Base-by-base conservation (phyloP, 2,797 vertebrate species). In the Poecilia picta region DNA sequence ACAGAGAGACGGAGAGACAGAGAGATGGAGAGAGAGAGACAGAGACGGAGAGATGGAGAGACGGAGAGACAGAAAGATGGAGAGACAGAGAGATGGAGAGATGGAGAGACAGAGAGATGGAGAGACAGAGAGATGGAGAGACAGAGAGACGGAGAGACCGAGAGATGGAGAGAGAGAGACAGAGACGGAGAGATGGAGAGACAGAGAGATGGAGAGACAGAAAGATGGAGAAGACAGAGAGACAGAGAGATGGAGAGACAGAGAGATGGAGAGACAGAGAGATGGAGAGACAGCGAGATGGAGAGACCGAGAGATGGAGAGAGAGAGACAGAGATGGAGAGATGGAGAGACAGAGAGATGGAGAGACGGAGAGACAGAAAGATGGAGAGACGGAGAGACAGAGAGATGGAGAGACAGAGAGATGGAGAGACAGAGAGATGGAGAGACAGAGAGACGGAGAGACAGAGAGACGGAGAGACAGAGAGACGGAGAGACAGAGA, bases 321-420 rank as follows among this genome's bases (percentile, higher is more conserved):
- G 33, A 33, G 33, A 33, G 33, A 33, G 33, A 33, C 1, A 33
- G 33, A 33, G 33, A 33, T n/a, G n/a, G 33, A 33, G 33, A 33
- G 33, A 33, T 20, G 75, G 59, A 84, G 73, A 59, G 16, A 36
- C 47, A n/a, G n/a, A n/a, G n/a, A n/a, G n/a, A n/a, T n/a, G n/a
- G n/a, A n/a, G n/a, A n/a, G n/a, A n/a, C n/a, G 18, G 5, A 39
- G 39, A 39, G 39, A 39, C 39, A 4, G 39, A 49, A 2, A 49
- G 47, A 49, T 2, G 5, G 33, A 1, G 33, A 33, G 33, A 33
- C 33, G 3, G 33, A 33, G 33, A n/a, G n/a, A n/a, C n/a, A n/a
- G n/a, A n/a, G n/a, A n/a, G n/a, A n/a, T n/a, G n/a, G 68, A 89
- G 4, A 91, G 36, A 84, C 11, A 72, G 2, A 72, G 72, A 23